Evolutionary conservation across 1,140 invertebrate species (phyloP), one percentile per base, ranked within the genome.

Genomic region (Bombus sibiricus): DNA sequence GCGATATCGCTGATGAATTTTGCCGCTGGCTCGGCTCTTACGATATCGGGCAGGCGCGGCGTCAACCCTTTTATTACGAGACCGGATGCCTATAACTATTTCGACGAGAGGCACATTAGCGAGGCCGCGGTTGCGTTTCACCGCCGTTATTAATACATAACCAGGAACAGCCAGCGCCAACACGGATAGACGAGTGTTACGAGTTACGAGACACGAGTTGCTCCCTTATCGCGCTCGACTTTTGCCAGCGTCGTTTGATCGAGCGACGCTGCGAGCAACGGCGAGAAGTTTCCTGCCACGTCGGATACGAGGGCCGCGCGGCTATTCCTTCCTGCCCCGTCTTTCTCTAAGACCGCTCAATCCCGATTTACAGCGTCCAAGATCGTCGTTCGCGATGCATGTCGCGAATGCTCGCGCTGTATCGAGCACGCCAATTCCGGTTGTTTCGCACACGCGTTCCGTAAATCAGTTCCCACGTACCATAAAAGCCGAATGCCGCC

Each of bases 31-130:
- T 86, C 18, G 84, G 32, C 59, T 64, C 78, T 80, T 77, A 72
- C 43, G 62, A 64, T 80, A 74, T 43, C 64, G 57, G 69, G 78
- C 66, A 66, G n/a, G 1, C 6, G 64, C 15, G 1, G 62, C 78
- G 86, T 82, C 89, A 92, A 93, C 93, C 93, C 93, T 92, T 94
- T 94, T 93, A 94, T 93, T 92, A 90, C 88, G 81, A 91, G 77
- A 92, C 93, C 93, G 93, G 93, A 93, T 94, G 93, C 93, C 92
- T 91, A 81, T 93, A 94, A 94, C 92, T 94, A 91, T 92, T 5
- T 92, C 92, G 92, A 93, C 91, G 93, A 92, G 93, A 93, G 90
- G 91, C 18, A 94, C 92, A 93, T 93, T 93, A 92, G 86, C 85
- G 90, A 15, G 18, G 2, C n/a, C 13, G 13, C n/a, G 59, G 64